Conservation (phyloP, 2,797 vertebrate species). For the Miichthys miiuy region DNA sequence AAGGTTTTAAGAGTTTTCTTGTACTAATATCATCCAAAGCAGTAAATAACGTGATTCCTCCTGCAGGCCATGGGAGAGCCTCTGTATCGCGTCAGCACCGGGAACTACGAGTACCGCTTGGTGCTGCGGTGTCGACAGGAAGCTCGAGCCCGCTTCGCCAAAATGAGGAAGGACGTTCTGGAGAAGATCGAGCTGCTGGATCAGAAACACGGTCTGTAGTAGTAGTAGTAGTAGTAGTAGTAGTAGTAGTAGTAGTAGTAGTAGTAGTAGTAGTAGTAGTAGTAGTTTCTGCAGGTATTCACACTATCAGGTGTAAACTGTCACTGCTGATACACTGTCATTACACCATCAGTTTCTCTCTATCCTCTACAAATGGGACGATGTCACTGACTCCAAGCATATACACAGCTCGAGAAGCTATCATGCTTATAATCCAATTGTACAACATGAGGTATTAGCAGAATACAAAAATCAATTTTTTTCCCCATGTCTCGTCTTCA, state of each 20-base stretch:
- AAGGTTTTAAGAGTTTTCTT: background rate
- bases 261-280: background rate
- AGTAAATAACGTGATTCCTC: slow-evolving; percentile 14
- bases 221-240: background rate
- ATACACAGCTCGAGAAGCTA: background rate
- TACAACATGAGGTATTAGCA: background rate
- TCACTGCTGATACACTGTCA: background rate
- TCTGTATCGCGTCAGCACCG: slow-evolving; percentile 95
- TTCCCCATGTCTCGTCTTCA: background rate
- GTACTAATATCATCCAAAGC: background rate
- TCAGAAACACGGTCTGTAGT: slow-evolving; percentile 94
- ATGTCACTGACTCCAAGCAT: background rate
- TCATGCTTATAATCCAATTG: background rate
- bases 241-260: too few species aligned
- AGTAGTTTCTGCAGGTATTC: background rate
- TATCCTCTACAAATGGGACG: background rate
- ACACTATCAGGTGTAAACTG: background rate
- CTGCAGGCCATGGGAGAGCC: slow-evolving; percentile 95
- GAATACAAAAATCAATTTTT: background rate
- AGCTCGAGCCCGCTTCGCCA: slow-evolving; percentile 94
- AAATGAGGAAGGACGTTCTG: slow-evolving; percentile 98
- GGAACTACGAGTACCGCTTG: slow-evolving; percentile 97
- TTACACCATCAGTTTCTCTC: background rate
- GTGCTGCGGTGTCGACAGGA: slow-evolving; percentile 97
- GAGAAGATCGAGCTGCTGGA: slow-evolving; percentile 99